Evolutionary conservation across 2,888 invertebrate species (phyloP), one percentile per base, ranked within the genome.

Genomic region (Eilema griseolum): DNA sequence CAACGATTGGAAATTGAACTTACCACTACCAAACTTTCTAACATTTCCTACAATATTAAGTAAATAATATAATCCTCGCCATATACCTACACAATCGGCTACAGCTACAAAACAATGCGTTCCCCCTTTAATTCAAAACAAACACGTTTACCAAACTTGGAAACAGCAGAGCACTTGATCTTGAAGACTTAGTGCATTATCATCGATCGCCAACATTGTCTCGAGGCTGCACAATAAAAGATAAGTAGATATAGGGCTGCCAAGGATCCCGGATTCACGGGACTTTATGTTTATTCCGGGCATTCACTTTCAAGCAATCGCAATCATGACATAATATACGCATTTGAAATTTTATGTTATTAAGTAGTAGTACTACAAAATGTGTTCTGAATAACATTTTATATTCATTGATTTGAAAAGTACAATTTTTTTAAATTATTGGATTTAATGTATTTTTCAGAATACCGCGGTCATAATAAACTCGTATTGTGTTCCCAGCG

Each of bases 141-240:
- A 72, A 69, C 66, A 72, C 66, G 66, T 69, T 61, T 57, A 66
- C 46, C 69, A 66, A 69, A 69, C 41, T 69, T 57, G 59, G 46
- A 41, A 57, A 61, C 71, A 68, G 61, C 57, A 61, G 33, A 66
- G 68, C 70, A 73, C 67, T 77, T 80, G 77, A 75, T 81, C 78
- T 78, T 70, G 64, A 52, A 70, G 72, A 60, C 72, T 71, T 70
- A 79, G 80, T 91, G 89, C 90, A 91, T 89, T 89, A 88, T 86
- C 88, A 93, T 93, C 92, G 93, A 93, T 92, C 91, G 88, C 81
- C 72, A 67, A 79, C 81, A 79, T 83, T 85, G 85, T 84, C 83
- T 84, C 77, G 85, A 82, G 77, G 76, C 76, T 82, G 84, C 83
- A 89, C 90, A 92, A 89, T 93, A 93, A 93, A 94, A 93, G 92